Conservation (phyloP, 37 sponge, comb jelly and placozoan species). For the Haliclona indistincta region DNA sequence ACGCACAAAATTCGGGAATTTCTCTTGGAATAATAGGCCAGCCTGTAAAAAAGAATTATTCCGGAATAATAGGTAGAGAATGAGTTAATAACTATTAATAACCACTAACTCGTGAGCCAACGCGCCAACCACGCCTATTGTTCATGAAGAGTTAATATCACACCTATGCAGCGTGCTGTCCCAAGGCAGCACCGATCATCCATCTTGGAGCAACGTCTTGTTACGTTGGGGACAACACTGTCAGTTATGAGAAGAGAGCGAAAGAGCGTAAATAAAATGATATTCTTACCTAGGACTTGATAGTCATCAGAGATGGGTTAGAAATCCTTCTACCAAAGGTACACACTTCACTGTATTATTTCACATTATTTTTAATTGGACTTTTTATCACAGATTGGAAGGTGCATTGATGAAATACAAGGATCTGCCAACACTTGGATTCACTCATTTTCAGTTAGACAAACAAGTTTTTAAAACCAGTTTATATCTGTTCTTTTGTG, state of each 20-base stretch:
- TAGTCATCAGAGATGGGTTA: slow-evolving; percentile 87
- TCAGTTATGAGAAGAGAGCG: slow-evolving; percentile 6
- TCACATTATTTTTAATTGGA: neutral
- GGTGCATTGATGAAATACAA: no score
- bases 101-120: no score
- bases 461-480: neutral
- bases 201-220: slow-evolving; percentile 98
- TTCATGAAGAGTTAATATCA: no score
- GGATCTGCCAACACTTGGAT: slow-evolving; percentile 90
- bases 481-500: neutral
- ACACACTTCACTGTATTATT: no score
- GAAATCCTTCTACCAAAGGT: slow-evolving; percentile 87
- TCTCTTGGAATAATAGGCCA: no score
- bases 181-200: slow-evolving; percentile 91
- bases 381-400: no score
- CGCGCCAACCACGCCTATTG: no score
- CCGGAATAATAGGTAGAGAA: no score
- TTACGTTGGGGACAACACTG: slow-evolving; percentile 92
- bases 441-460: slow-evolving; percentile 94
- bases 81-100: no score
- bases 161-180: slow-evolving; percentile 89
- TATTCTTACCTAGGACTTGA: slow-evolving; percentile 71
- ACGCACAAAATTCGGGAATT: no score
- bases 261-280: neutral
- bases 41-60: no score